A percentile compares a stretch with the other conserved stretches of the same genome.
These are phyloP conservation scores for Calidris pygmaea DNA, from an alignment of 2,113 vertebrate species.

Conservation along the genomic window DNA sequence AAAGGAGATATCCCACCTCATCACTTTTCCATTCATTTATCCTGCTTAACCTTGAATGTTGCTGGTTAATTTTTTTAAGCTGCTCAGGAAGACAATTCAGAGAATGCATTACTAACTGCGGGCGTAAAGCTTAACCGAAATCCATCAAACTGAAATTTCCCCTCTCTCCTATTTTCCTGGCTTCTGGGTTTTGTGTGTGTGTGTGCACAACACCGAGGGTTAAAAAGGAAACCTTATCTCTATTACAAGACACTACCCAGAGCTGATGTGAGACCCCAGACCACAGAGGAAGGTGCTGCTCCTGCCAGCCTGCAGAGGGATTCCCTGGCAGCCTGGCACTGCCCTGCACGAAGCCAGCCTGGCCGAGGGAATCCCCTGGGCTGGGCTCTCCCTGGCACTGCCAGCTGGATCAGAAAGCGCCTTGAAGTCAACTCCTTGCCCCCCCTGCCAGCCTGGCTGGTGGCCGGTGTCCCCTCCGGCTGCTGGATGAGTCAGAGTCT, in stretches of 20 bases:
- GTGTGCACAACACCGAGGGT: rapidly evolving
- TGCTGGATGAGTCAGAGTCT: conserved; percentile 27
- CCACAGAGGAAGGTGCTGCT: background rate
- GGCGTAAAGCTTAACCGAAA: background rate
- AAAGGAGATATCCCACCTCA: conserved; percentile 55
- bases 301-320: background rate
- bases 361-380: conserved; percentile 45
- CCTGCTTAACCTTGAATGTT: conserved; percentile 53
- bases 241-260: background rate
- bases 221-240: background rate
- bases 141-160: background rate
- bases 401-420: conserved; percentile 39
- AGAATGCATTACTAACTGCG: background rate
- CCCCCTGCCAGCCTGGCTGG: conserved; percentile 6
- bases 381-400: conserved; percentile 33
- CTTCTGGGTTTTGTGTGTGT: background rate
- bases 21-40: conserved; percentile 42
- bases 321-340: conserved; percentile 42
- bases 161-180: background rate
- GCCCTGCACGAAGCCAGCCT: background rate
- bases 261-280: background rate
- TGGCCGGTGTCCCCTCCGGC: background rate
- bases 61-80: conserved; percentile 34
- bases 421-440: conserved; percentile 14
- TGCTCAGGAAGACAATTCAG: conserved; percentile 21